Base-by-base conservation (phyloP, 64 coral and sea anemone genomes). In the Actinia tenebrosa region DNA sequence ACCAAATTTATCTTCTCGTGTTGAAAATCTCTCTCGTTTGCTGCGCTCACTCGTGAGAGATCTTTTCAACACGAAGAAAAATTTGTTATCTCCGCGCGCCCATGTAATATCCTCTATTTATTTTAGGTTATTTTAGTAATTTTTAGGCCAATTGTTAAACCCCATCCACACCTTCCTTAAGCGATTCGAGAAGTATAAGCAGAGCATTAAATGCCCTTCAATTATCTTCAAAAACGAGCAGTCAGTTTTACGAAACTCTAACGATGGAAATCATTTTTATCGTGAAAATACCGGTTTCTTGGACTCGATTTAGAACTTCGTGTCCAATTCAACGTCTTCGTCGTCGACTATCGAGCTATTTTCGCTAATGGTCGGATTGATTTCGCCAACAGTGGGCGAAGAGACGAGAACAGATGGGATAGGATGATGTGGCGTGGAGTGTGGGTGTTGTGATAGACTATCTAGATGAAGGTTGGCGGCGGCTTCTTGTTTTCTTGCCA, bases 401-500 rank as follows among this genome's bases (percentile, higher is more conserved):
- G 69, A 27, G 23, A 75, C 27, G 26, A 27, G 25, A 42, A 75
- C 26, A 30, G 69, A 50, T 81, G 79, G 79, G 18, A 53, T 53
- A 22, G 16, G 16, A 9, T 81, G 45, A 23, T 81, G 42, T 20
- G 45, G 42, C 5, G 50, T 53, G 2, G 20, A 42, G 20, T 75
- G 25, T 42, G 27, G 69, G 69, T 30, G 25, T 42, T 52, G 42
- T 81, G 79, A n/a, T 22, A 16, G 16, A 53, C 18, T 45, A 81
- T 81, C 79, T 5, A 53, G 79, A 14, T 75, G 26, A 26, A 75
- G 69, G 25, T 75, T 75, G 69, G 69, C 23, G 11, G 69, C 10
- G 10, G 69, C 25, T 75, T 75, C 69, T 75, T 81, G 79, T 81
- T 81, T 81, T 3, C 18, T 81, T 45, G 69, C 69, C 69, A 75